Evolutionary conservation across 2,888 invertebrate species (phyloP), one percentile per base, ranked within the genome.

Genomic region (Nomada ruficornis): DNA sequence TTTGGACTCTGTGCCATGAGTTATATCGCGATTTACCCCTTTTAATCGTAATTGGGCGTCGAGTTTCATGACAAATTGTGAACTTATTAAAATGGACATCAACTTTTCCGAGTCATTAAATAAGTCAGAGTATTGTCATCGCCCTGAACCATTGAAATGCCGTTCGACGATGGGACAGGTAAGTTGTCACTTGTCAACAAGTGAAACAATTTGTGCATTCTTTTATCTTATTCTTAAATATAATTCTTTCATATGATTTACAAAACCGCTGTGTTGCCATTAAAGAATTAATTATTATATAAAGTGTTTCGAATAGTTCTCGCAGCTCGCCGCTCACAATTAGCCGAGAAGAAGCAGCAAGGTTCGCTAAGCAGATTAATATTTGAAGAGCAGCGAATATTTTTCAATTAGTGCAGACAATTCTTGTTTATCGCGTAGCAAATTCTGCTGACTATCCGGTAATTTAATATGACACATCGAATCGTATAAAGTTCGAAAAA

Each of bases 1-100:
- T 77, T 79, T 77, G 69, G 54, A 83, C 85, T 78, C 47, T 67
- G 75, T 47, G 68, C 62, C 42, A 11, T 47, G 36, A 20, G 52
- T 20, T 85, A 59, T 77, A 73, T 84, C 70, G 62, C 23, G 26
- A 59, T n/a, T 23, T 44, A 26, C n/a, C n/a, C 11, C 18, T 59
- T 69, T 69, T n/a, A 44, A 57, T 26, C 20, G 11, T 10, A 42
- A 18, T 57, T n/a, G 2, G 1, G 20, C n/a, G 20, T 29, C 26
- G 10, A 18, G 5, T 13, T 50, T 26, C 26, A 2, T 5, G 26
- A 29, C 29, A 2, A 55, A 68, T 23, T 23, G n/a, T 11, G 10
- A 4, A 36, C 13, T 54, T 36, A 68, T 42, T 55, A 18, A 20
- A 55, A 55, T 15, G 4, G 44, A 20, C 20, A 36, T 13, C 29